Evolutionary conservation across 2,888 invertebrate genomes (phyloP).

Genomic region (Amblyteles armatorius): DNA sequence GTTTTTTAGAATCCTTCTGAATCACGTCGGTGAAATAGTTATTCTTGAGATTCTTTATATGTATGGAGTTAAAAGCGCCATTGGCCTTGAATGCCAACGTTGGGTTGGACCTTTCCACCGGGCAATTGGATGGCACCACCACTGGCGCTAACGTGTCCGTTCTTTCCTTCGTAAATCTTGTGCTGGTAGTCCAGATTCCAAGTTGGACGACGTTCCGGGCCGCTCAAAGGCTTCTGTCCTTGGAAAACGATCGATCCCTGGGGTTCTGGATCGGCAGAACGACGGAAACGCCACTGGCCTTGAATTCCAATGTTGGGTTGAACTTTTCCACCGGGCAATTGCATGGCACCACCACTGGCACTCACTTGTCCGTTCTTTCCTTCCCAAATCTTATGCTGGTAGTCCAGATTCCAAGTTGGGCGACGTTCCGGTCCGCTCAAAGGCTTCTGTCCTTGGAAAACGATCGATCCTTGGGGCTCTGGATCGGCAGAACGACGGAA

Average conservation of each 20-base stretch:
- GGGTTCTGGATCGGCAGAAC: conserved; percentile 58
- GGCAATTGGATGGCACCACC: conserved; percentile 68
- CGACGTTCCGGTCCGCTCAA: conserved; percentile 68
- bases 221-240: conserved; percentile 65
- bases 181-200: conserved; percentile 69
- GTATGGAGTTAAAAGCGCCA: conserved; percentile 59
- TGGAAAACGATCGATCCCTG: conserved; percentile 62
- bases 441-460: conserved; percentile 60
- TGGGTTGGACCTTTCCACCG: conserved; percentile 65
- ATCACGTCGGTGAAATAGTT: no score
- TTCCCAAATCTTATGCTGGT: conserved; percentile 66
- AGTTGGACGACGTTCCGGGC: conserved; percentile 69
- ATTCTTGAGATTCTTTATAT: conserved; percentile 65
- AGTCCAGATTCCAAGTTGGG: conserved; percentile 66
- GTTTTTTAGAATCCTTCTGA: no score
- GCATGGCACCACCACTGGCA: conserved; percentile 67
- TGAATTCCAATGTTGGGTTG: conserved; percentile 69
- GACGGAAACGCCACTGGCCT: conserved; percentile 40
- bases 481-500: conserved; percentile 61
- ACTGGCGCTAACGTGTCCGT: conserved; percentile 57
- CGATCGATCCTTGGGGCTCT: conserved; percentile 57
- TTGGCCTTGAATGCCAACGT: conserved; percentile 67
- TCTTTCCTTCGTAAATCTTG: conserved; percentile 50
- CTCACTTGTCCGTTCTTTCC: conserved; percentile 41
- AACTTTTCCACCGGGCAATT: conserved; percentile 65